Evolutionary conservation across 2,113 vertebrate species (phyloP), one percentile per base, ranked within the genome.

Genomic region (Narcine bancroftii): DNA sequence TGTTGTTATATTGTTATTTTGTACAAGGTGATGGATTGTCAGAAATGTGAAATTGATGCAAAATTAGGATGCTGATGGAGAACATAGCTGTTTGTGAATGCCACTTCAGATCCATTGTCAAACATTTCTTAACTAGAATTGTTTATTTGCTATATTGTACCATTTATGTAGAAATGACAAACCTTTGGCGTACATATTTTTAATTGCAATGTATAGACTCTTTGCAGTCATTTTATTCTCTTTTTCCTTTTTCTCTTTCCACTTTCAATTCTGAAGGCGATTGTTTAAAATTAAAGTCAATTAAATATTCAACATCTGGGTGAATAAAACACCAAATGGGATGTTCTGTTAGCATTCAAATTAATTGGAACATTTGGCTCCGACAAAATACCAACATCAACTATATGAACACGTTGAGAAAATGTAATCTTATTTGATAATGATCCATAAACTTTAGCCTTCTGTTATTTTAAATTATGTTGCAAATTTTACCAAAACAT

Each of bases 111-210:
- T 45, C 39, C 42, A 47, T 69, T 39, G 45, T 69, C 71, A 10
- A 47, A 91, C 39, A 29, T 91, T 69, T 24, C 89, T 89, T 89
- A 65, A 65, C n/a, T 89, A 13, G 36, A 89, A 89, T 42, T 42
- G 36, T 36, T 65, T 42, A 66, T 89, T 63, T 89, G 53, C n/a
- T 9, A 65, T 63, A 10, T 91, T 69, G 42, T 69, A 15, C 29
- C 66, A 24, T 5, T 47, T 26, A 33, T 33, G 19, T 69, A 47
- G 65, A 69, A 33, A 33, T 47, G 66, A 69, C n/a, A 91, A 91
- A 69, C 4, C 42, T 85, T 2, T 91, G 42, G 39, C 24, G n/a
- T 65, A 21, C 71, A 60, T 33, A 11, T 47, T 33, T 42, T 45
- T 33, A 2, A 53, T 24, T 47, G 63, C 39, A 33, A 7, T 33